These are phyloP conservation scores for Abrostola triplasia DNA, from an alignment of 2,888 invertebrate species.

Conservation along the genomic window DNA sequence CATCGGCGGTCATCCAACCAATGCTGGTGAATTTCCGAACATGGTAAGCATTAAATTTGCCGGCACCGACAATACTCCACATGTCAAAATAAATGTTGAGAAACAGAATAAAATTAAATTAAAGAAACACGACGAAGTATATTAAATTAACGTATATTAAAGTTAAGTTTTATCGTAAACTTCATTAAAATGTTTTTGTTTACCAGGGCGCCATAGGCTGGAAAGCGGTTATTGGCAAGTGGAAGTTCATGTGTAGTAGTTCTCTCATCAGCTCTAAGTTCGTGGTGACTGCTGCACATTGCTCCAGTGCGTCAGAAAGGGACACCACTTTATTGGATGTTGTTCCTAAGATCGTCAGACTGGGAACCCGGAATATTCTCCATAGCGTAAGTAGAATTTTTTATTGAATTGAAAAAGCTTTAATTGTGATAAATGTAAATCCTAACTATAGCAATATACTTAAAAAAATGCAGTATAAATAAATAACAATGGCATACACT, in stretches of 20 bases:
- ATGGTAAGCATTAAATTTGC: no score
- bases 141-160: no score
- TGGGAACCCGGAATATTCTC: constrained; percentile 55
- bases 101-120: no score
- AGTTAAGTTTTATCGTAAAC: no score
- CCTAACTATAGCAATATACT: neutral
- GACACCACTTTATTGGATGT: constrained; percentile 60
- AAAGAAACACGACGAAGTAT: no score
- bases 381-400: constrained; percentile 18
- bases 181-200: neutral
- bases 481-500: no score
- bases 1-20: no score
- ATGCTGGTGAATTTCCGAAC: no score
- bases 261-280: constrained; percentile 89
- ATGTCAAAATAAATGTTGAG: no score
- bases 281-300: constrained; percentile 92
- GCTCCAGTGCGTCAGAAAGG: constrained; percentile 67
- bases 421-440: no score
- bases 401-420: no score
- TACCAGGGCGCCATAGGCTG: constrained; percentile 76
- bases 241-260: constrained; percentile 89
- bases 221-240: constrained; percentile 60
- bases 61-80: no score
- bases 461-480: neutral
- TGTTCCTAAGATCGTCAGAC: constrained; percentile 68